Base-by-base conservation (phyloP, 2,113 vertebrate genomes). In the Ornithorhynchus anatinus region DNA sequence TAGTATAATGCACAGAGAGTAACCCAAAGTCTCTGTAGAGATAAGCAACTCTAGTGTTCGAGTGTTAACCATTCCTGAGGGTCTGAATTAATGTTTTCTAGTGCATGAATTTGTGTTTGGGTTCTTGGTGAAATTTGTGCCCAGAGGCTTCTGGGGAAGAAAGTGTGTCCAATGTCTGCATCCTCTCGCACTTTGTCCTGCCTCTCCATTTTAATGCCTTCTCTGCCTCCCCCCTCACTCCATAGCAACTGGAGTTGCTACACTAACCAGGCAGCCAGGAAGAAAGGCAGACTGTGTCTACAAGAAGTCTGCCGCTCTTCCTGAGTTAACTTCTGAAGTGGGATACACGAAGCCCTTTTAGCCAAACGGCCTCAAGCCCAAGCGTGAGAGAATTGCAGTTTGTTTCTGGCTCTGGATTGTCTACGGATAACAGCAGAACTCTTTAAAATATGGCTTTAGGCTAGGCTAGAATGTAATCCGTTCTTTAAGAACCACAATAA, bases 241-340 rank as follows among this genome's bases (percentile, higher is more conserved):
- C 53, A 6, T 9, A 73, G 43, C 76, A 79, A 79, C 59, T 64
- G 36, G 54, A 48, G 27, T 57, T 69, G 59, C 37, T 19, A 56
- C 51, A 59, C 59, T 69, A 61, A 75, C 63, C 75, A 84, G 78
- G 69, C 60, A 51, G 75, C 1, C 73, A 63, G 77, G 84, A 74
- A 82, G 71, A 63, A 71, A 79, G 71, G 74, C 79, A 77, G 84
- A 79, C 79, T 25, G 58, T 58, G 60, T 59, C 74, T 74, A 23
- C 58, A 39, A 38, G 59, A 20, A 75, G 74, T 80, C 74, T 79
- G 62, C 37, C 17, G 36, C 61, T 77, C 79, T 82, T 86, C 86
- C 79, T 74, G 76, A 40, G 27, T 61, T 71, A 22, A 33, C 57
- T 69, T 67, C 69, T 69, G 67, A 78, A 78, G 68, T 76, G 76